Conservation (phyloP, 2,888 invertebrate species). For the Agrotis puta region DNA sequence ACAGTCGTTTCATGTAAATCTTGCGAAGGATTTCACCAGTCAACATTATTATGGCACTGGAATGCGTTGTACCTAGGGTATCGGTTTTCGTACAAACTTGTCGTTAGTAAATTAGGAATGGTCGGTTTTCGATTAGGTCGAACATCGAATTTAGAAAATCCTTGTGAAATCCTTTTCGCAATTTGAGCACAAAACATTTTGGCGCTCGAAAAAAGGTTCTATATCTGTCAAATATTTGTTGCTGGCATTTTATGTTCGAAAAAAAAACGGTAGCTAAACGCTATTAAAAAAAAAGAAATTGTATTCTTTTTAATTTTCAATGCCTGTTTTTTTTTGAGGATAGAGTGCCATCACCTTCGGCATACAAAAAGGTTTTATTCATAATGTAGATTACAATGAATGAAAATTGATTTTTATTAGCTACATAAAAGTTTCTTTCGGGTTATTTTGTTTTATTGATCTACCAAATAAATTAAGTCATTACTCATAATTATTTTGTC, state of each 20-base stretch:
- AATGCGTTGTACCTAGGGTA: constrained; percentile 66
- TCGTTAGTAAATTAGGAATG: constrained; percentile 57
- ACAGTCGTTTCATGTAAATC: constrained; percentile 57
- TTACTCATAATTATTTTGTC: constrained; percentile 21
- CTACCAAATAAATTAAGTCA: constrained; percentile 22
- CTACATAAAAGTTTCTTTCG: not conserved
- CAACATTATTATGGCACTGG: constrained; percentile 77
- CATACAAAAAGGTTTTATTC: constrained; percentile 6
- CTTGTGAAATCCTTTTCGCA: not conserved
- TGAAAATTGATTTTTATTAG: not conserved
- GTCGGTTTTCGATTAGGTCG: constrained; percentile 36
- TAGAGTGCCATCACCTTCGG: not conserved
- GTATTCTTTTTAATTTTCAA: not conserved
- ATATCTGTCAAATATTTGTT: not conserved
- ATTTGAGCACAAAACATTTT: not conserved
- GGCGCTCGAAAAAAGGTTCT: not conserved
- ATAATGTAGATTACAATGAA: no score
- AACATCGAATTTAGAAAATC: constrained; percentile 17
- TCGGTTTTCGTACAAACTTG: constrained; percentile 68
- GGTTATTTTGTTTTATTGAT: not conserved
- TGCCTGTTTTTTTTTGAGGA: not conserved
- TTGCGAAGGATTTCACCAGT: constrained; percentile 72
- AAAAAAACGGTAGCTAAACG: not conserved
- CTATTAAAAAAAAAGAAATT: not conserved
- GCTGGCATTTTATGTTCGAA: not conserved